Percentiles rank a stretch among this genome's conserved stretches.
Evolutionary conservation across 92 coral and sea anemone genomes (phyloP).

Genomic region (Epizoanthus ramosus): DNA sequence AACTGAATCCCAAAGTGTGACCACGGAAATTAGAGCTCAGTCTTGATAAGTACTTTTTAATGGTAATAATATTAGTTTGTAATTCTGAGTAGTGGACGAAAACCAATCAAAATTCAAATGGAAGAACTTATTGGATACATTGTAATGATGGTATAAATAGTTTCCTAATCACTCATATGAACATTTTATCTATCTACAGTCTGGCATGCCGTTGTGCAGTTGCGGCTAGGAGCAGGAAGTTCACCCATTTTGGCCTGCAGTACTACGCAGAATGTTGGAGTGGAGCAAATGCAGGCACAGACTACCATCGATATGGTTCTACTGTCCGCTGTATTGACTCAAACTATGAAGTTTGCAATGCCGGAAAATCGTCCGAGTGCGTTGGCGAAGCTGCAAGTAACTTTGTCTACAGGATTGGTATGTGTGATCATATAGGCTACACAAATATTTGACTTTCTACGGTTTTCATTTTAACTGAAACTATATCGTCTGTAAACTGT

Average conservation of each 20-base stretch:
- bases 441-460: too few relatives aligned
- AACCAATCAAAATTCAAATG: too few relatives aligned
- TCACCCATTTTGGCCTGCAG: slow-evolving; percentile 52
- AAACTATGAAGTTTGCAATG: slow-evolving; percentile 23
- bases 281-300: slow-evolving; percentile 35
- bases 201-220: slow-evolving; percentile 64
- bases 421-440: not conserved
- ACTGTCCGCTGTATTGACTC: slow-evolving; percentile 44
- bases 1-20: too few relatives aligned
- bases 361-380: slow-evolving; percentile 24
- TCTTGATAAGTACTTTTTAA: too few relatives aligned
- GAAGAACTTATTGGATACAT: too few relatives aligned
- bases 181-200: not conserved
- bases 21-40: too few relatives aligned
- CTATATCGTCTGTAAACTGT: too few relatives aligned
- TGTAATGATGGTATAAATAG: too few relatives aligned
- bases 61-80: too few relatives aligned
- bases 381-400: slow-evolving; percentile 44
- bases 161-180: too few relatives aligned
- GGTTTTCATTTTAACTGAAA: too few relatives aligned
- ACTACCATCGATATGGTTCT: slow-evolving; percentile 23
- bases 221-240: slow-evolving; percentile 20
- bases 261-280: slow-evolving; percentile 67
- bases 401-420: slow-evolving; percentile 49
- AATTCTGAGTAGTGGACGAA: too few relatives aligned